phyloP scores from a whole-genome alignment of 2,113 vertebrate genomes.

The Jaculus jaculus region DNA sequence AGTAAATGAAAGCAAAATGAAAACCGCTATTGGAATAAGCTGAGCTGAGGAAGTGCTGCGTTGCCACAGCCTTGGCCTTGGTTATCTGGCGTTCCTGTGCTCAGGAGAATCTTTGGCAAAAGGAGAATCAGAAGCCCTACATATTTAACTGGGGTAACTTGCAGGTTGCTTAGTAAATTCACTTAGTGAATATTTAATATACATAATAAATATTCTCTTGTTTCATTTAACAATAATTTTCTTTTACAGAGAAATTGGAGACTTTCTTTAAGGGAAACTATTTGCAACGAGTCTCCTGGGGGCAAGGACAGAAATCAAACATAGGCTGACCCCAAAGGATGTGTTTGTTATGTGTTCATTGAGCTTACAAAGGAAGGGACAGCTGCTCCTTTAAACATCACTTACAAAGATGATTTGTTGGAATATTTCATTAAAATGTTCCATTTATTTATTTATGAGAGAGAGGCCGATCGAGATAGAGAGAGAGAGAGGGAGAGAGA shows the following conservation, averaged over 20 bases:
- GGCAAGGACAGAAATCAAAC: not conserved
- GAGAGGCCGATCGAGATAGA: no score
- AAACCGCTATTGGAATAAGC: not conserved
- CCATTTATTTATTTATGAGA: no score
- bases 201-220: not conserved
- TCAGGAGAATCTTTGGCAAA: not conserved
- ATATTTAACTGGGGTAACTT: not conserved
- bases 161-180: not conserved
- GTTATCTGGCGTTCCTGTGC: not conserved
- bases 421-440: slow-evolving; percentile 26
- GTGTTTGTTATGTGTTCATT: slow-evolving; percentile 44
- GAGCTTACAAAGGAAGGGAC: slow-evolving; percentile 13
- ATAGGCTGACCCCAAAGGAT: slow-evolving; percentile 60
- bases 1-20: slow-evolving; percentile 14
- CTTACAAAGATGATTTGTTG: slow-evolving; percentile 61
- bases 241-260: slow-evolving; percentile 60
- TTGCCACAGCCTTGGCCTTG: not conserved
- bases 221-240: slow-evolving; percentile 66
- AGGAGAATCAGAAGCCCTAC: not conserved
- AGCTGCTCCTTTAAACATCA: slow-evolving; percentile 57
- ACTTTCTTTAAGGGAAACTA: slow-evolving; percentile 50
- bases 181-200: not conserved
- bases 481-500: no score
- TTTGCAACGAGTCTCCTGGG: slow-evolving; percentile 31
- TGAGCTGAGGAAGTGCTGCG: not conserved